Evolutionary conservation across 2,113 vertebrate genomes (phyloP).

Genomic region (Panurus biarmicus): DNA sequence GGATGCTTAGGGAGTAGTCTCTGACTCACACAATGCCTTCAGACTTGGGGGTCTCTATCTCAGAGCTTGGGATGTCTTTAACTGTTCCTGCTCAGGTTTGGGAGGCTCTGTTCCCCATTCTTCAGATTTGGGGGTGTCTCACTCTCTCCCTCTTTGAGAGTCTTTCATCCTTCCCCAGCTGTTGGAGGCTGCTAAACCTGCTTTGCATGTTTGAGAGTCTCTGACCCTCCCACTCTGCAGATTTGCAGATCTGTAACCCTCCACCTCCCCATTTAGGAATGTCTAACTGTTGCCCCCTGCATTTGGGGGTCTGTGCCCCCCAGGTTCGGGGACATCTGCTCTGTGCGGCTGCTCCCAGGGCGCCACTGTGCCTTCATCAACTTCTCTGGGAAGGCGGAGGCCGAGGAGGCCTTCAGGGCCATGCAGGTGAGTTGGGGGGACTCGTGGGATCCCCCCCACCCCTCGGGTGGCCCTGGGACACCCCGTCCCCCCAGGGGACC

Average conservation of each 20-base stretch:
- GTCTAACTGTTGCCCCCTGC: background rate
- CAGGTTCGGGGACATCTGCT: background rate
- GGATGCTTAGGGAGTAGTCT: too few relatives aligned
- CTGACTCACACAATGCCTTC: rapidly evolving
- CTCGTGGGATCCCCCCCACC: too few relatives aligned
- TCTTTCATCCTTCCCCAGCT: background rate
- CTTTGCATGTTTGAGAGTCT: background rate
- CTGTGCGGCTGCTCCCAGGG: background rate
- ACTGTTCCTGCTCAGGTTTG: too few relatives aligned
- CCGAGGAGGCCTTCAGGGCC: background rate
- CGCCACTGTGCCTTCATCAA: background rate
- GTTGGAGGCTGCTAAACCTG: background rate
- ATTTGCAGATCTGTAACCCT: background rate
- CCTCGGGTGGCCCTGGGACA: background rate
- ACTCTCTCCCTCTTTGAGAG: rapidly evolving
- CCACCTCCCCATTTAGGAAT: background rate
- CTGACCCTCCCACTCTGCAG: background rate
- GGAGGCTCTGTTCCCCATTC: background rate
- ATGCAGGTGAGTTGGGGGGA: background rate
- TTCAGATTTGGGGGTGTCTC: background rate
- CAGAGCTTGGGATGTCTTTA: background rate
- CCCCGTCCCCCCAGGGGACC: rapidly evolving
- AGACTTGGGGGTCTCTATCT: background rate
- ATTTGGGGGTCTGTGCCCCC: background rate
- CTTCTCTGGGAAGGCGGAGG: background rate